Evolutionary conservation across 2,113 vertebrate species (phyloP), one percentile per base, ranked within the genome.

Genomic region (Leuciscus idus): DNA sequence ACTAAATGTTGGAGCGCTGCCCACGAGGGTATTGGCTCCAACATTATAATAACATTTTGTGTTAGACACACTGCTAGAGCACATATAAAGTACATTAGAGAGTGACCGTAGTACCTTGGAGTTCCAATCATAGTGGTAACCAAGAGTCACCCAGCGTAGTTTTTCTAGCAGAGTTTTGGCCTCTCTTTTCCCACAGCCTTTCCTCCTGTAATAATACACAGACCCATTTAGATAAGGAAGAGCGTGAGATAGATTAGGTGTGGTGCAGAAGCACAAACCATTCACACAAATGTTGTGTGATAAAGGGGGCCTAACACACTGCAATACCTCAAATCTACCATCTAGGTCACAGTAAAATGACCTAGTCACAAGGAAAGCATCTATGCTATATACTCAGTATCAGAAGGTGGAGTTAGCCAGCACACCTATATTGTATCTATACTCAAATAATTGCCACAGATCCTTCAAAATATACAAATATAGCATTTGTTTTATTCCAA

Each of bases 111-210:
- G 87, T 94, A 99, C 98, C 96, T 99, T 99, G 74, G 95, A 96
- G 83, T 97, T 95, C 98, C 98, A 99, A 90, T 99, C 97, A 91
- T 99, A 99, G 90, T 99, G 98, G 91, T 97, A 99, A 62, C 98
- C 98, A 39, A 99, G 93, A 21, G 98, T 99, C 85, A 99, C 98
- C 98, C 98, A 99, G 86, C 98, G 97, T 46, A 99, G 93, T 88
- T 94, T 96, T 93, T 99, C 98, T 89, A 99, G 82, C 2, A 98
- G 94, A 81, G 95, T 97, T 93, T 95, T 96, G 6, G 96, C 93
- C 88, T 93, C 92, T 48, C 90, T 30, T 88, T 94, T 96, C 76
- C 81, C 93, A 85, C 91, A 74, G 19, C 88, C 85, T 89, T 95
- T 95, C 75, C 9, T 88, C 73, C 98, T 99, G 92, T 23, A 80